Conservation (phyloP, 2,888 invertebrate genomes). For the Stramonita haemastoma region DNA sequence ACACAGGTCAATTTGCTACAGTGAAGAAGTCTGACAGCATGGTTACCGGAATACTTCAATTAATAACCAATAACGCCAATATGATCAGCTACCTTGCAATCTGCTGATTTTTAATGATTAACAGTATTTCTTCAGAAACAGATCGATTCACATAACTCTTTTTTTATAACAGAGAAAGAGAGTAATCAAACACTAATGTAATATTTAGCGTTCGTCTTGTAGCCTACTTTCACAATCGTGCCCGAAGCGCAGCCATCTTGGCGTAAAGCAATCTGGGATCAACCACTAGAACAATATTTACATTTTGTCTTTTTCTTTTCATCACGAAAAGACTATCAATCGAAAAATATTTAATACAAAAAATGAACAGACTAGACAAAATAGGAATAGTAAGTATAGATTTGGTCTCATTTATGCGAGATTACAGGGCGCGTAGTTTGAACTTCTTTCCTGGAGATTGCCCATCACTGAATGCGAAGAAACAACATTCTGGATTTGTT, state of each 20-base stretch:
- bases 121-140: no score
- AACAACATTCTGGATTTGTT: no score
- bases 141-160: no score
- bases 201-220: no score
- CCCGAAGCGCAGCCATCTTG: slow-evolving; percentile 34
- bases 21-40: no score
- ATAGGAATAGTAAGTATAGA: background rate
- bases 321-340: no score
- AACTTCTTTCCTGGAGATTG: slow-evolving; percentile 24
- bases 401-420: background rate
- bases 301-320: background rate
- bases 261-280: background rate
- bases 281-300: background rate
- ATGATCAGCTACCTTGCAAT: no score
- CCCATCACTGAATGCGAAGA: background rate
- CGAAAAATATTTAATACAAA: no score
- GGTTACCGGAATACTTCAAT: no score
- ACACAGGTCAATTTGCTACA: no score
- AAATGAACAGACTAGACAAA: background rate
- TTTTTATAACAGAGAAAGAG: background rate
- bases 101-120: no score
- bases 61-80: no score
- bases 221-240: slow-evolving; percentile 32
- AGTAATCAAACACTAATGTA: background rate
- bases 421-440: slow-evolving; percentile 31